Base-by-base conservation (phyloP, 2,888 invertebrate species). In the Acanthococcus lagerstroemiae region DNA sequence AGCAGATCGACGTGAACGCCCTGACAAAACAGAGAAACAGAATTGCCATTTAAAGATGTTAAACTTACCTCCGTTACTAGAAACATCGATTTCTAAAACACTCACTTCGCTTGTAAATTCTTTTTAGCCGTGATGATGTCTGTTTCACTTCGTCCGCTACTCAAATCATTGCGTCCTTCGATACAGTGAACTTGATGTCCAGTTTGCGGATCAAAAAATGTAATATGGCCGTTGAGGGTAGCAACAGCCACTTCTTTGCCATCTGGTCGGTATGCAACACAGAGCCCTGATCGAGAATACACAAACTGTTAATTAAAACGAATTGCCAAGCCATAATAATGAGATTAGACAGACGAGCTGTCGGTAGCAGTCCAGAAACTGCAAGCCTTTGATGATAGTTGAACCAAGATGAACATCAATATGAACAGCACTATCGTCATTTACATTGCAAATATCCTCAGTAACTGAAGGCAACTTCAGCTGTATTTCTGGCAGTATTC, bases 181-280 rank as follows among this genome's bases (percentile, higher is more conserved):
- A 99, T 88, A 46, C 83, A 84, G 17, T 83, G 84, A 0, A 84
- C 80, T 78, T 95, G 90, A 0, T 80, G 78, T 0, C 86, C 80
- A 0, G 84, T 85, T 69, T 82, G 83, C 0, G 84, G 77, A 74
- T 91, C 83, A 74, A 92, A 94, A 72, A 92, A 83, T 0, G 84
- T 80, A 71, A 96, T 89, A 71, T 85, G 86, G 0, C 92, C 92
- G 75, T 93, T 90, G 19, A 97, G 77, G 0, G 94, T 91, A 0
- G 95, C 87, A 0, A 95, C 94, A 1, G 96, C 95, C 19, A 99
- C 81, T 81, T 95, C 88, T 73, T 86, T 83, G 0, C 97, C 97
- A 74, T 91, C 90, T 0, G 96, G 95, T 71, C 89, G 85, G 74
- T 90, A 95, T 0, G 83, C 82, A 0, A 96, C 87, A 70, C 86